Base-by-base conservation (phyloP, 2,113 vertebrate species). In the Tyrannus savana region DNA sequence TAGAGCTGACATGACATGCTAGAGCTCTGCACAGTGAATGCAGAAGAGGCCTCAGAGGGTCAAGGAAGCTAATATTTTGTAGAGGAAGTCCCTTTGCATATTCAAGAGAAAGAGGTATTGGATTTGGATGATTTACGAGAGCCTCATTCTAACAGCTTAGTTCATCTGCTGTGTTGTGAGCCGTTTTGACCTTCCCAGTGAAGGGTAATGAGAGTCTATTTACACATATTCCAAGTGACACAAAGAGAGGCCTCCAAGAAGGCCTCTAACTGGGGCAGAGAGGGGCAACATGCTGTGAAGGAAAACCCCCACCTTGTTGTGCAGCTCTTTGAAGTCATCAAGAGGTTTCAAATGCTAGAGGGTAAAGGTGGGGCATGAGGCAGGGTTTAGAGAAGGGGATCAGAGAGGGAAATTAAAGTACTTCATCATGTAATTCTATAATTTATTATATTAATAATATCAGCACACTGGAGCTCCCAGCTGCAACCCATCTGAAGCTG, bases 401-500 rank as follows among this genome's bases (percentile, higher is more conserved):
- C 44, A 69, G 56, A 44, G 37, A 18, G n/a, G n/a, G n/a, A 79
- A 82, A 79, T 89, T 52, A 93, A 76, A 91, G 31, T 33, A 58
- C 16, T 96, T 79, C 23, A 68, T 91, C 4, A 6, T 33, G 21
- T 62, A 77, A 63, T 75, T 76, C 62, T 74, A 17, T 53, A 62
- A 83, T 71, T 62, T 72, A 83, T 94, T 59, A 9, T 39, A 53
- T 64, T 76, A 89, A 62, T 87, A 87, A 79, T 47, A 49, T 39
- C 49, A 53, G 24, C 4, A 55, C 27, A 21, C 25, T 64, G 22
- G 31, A 56, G 7, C 15, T 90, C 37, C 31, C 30, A 75, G 44
- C 28, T 74, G 56, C 41, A 86, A 64, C 31, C 19, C 12, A 72
- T 63, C 31, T 60, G 74, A 64, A 76, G 12, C 41, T 87, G 42